Base-by-base conservation (phyloP, 2,888 invertebrate genomes). In the Cheilosia impressa region DNA sequence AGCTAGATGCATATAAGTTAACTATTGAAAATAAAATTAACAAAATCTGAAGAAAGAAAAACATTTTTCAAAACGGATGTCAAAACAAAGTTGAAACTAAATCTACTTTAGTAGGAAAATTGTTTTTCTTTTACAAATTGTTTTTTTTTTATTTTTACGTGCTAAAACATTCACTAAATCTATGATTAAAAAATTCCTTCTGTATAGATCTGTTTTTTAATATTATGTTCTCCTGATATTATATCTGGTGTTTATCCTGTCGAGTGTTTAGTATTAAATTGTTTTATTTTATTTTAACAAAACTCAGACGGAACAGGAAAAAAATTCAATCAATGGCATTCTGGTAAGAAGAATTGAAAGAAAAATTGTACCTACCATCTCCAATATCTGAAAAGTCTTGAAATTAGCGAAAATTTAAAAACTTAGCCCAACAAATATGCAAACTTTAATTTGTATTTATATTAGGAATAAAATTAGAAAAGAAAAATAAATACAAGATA, bases 1-100 rank as follows among this genome's bases (percentile, higher is more conserved):
- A 84, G 84, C 84, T 84, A 84, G 84, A 84, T 84, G 84, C 84
- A 75, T 75, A 84, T 75, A 80, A 41, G 57, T 63, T 55, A 75
- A 45, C 38, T 38, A 53, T 65, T 52, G 13, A 47, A 63, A 45
- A 38, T 34, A 34, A 77, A 38, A 41, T 7, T 13, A 41, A 27
- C 1, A 53, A 66, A 53, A 7, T 47, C 19, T 47, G 9, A 47
- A 47, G 38, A 47, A 47, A 47, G 47, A 47, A 47, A 47, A 47
- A 47, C 47, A 47, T 47, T 17, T 47, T 47, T 19, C n/a, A 50
- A 43, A 50, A 58, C 13, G 31, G 19, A 45, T 57, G 1, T 57
- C 31, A 15, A 31, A 77, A 45, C 15, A 50, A 72, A 72, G 2
- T 47, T 57, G 22, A 24, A 75, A 24, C 57, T 58, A 69, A 53